Conservation (phyloP, 2,797 vertebrate species). For the Spinus olivaceus region DNA sequence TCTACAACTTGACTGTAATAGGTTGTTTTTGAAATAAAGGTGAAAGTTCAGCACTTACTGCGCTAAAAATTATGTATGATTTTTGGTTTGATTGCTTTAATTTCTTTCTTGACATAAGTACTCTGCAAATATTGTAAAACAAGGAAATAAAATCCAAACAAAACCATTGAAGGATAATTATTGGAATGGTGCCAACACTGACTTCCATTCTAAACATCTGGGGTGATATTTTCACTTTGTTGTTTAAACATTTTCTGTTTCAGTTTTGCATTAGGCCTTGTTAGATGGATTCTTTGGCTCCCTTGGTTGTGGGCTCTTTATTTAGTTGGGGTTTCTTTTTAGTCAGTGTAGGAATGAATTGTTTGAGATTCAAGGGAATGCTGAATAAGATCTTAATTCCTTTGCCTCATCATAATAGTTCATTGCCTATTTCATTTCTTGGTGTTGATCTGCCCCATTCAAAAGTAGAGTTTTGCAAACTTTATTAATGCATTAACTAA, state of each 20-base stretch:
- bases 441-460: background rate
- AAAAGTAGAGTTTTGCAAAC: background rate
- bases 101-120: background rate
- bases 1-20: background rate
- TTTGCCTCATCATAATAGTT: background rate
- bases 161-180: background rate
- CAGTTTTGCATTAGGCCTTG: background rate
- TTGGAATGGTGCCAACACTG: background rate
- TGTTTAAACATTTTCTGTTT: background rate
- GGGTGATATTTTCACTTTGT: background rate
- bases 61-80: background rate
- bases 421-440: background rate
- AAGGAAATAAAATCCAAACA: background rate
- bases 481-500: background rate
- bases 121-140: background rate
- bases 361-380: background rate
- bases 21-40: background rate
- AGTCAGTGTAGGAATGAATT: background rate
- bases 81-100: background rate
- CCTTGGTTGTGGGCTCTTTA: background rate
- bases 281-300: background rate
- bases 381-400: background rate
- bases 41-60: background rate
- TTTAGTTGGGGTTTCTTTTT: background rate
- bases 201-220: background rate